Base-by-base conservation (phyloP, 2,113 vertebrate genomes). In the Aix galericulata region DNA sequence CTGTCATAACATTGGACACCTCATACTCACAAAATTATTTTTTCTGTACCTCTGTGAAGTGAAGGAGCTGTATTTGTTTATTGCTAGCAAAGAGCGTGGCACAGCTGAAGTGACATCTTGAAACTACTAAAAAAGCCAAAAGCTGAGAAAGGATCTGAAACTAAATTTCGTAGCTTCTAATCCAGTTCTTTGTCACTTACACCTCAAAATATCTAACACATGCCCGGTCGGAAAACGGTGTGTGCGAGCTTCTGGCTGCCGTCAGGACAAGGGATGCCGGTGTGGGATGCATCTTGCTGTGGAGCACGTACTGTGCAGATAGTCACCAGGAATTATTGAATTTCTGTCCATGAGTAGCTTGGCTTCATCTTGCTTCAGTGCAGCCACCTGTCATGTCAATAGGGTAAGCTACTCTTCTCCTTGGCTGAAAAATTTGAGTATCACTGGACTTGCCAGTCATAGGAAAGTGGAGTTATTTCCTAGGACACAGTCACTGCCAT, bases 1-100 rank as follows among this genome's bases (percentile, higher is more conserved):
- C 26, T 34, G 17, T 58, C 5, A 20, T 38, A 40, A 31, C 2
- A 3, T 0, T 17, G 8, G 58, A 22, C 2, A 0, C 31, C 16
- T 94, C 16, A 17, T 26, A 42, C 16, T 55, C 12, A 3, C 7
- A 16, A 29, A 18, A 50, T 59, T 53, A 26, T 22, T 85, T 85
- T 25, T 60, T n/a, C 38, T 13, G 3, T 88, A 23, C 42, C 36
- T 64, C 60, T 20, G 17, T 20, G 46, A 46, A 13, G 48, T 16
- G 34, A 8, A 67, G 31, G n/a, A 8, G 9, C 9, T 25, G 7
- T 58, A 0, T 62, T 52, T 60, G 17, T 52, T 42, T 69, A 23
- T 69, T 80, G 50, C 40, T 53, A 18, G 7, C 44, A 32, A 80
- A 74, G 44, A 48, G 34, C 73, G 13, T 15, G 13, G 6, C 1